These are phyloP conservation scores for Morelia viridis DNA, from an alignment of 2,797 vertebrate species.

Conservation along the genomic window DNA sequence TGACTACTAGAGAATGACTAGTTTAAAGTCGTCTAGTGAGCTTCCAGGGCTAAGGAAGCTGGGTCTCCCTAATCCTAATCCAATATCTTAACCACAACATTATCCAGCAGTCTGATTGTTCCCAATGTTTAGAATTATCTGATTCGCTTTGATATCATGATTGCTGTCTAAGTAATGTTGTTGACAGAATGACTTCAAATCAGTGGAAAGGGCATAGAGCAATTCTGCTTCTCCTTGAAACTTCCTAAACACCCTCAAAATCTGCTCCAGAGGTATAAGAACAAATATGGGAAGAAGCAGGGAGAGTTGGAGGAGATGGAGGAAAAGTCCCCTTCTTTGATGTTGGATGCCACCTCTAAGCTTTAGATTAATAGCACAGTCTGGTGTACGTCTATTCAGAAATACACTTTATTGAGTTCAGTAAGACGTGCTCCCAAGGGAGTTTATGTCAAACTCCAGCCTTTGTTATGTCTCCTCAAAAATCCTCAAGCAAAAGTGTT, in stretches of 20 bases:
- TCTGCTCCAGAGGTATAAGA: not conserved
- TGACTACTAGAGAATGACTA: not conserved
- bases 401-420: not conserved
- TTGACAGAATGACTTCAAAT: not conserved
- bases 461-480: not conserved
- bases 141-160: not conserved
- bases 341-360: not conserved
- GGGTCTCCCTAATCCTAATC: not conserved
- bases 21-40: not conserved
- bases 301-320: not conserved
- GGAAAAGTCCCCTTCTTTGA: not conserved
- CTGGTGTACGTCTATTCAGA: not conserved
- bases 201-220: not conserved
- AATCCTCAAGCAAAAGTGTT: not conserved
- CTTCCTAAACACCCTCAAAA: not conserved
- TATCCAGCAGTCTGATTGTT: not conserved
- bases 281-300: not conserved
- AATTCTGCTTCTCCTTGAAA: not conserved
- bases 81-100: not conserved
- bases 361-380: not conserved
- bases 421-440: not conserved
- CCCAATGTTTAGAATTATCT: not conserved
- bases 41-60: not conserved
- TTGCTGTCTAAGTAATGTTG: not conserved
- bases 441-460: not conserved